Percentiles rank a stretch among this genome's conserved stretches.
These are phyloP conservation scores for Catharus minimus DNA, from an alignment of 2,113 vertebrate genomes.

Conservation along the genomic window DNA sequence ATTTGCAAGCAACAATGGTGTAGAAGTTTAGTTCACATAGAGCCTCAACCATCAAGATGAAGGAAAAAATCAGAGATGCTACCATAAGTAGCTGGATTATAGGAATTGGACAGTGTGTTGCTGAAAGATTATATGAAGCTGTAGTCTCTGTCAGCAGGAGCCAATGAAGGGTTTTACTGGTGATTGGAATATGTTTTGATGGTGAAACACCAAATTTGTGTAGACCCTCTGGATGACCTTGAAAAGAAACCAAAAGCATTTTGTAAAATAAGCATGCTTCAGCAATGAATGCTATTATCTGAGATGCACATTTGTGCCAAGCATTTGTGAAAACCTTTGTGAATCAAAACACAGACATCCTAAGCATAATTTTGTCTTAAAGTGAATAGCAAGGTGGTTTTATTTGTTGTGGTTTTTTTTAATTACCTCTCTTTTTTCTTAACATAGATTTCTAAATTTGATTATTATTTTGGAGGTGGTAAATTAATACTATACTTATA, in stretches of 20 bases:
- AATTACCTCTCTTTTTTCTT: neutral
- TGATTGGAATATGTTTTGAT: neutral
- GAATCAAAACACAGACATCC: neutral
- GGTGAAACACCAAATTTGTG: neutral
- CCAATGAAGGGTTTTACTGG: neutral
- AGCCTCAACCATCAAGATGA: neutral
- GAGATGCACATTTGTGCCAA: neutral
- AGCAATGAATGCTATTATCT: neutral
- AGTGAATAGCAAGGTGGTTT: rapidly evolving
- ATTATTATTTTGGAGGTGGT: neutral
- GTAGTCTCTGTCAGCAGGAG: neutral
- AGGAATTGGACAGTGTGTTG: neutral
- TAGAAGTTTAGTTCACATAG: neutral
- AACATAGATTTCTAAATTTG: neutral
- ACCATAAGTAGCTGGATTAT: neutral
- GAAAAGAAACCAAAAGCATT: neutral
- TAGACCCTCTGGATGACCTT: neutral
- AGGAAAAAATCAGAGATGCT: neutral
- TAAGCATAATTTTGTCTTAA: neutral
- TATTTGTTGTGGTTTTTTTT: neutral
- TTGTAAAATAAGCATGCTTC: neutral
- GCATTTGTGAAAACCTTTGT: neutral
- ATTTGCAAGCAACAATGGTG: neutral
- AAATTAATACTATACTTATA: neutral
- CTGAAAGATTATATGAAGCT: neutral